These are phyloP conservation scores for Sebastes schlegelii DNA, from an alignment of 2,113 vertebrate species.

Conservation along the genomic window DNA sequence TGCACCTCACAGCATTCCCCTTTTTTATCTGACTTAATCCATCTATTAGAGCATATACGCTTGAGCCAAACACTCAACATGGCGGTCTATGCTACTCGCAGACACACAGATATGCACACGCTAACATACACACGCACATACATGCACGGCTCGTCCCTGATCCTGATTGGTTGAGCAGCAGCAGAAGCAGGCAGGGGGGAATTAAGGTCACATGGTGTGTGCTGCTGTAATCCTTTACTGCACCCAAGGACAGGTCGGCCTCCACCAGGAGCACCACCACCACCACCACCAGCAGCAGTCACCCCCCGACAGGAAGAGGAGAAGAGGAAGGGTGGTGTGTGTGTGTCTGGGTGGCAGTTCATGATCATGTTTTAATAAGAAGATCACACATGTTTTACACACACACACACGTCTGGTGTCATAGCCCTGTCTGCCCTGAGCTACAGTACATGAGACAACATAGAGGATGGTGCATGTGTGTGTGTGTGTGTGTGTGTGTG, in stretches of 20 bases:
- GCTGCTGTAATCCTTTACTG: slow-evolving; percentile 78
- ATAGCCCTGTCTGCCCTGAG: slow-evolving; percentile 1
- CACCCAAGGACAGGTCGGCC: slow-evolving; percentile 74
- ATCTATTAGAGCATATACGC: slow-evolving; percentile 28
- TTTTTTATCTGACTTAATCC: slow-evolving; percentile 58
- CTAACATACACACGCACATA: slow-evolving; percentile 38
- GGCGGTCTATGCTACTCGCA: not conserved
- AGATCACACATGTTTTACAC: slow-evolving; percentile 30
- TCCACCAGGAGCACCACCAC: slow-evolving; percentile 36
- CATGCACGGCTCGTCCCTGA: slow-evolving; percentile 53
- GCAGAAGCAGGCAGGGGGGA: slow-evolving; percentile 67
- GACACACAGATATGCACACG: slow-evolving; percentile 43
- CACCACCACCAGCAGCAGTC: slow-evolving; percentile 36
- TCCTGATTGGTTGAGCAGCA: slow-evolving; percentile 72
- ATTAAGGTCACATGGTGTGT: slow-evolving; percentile 83
- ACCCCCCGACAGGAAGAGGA: slow-evolving; percentile 6
- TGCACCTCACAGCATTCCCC: slow-evolving; percentile 25
- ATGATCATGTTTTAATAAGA: slow-evolving; percentile 45
- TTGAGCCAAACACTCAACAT: slow-evolving; percentile 44
- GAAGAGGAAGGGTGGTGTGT: slow-evolving; percentile 11
- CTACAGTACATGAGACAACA: slow-evolving; percentile 18
- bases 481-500: slow-evolving; percentile 11
- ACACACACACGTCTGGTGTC: not conserved
- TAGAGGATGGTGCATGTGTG: slow-evolving; percentile 3
- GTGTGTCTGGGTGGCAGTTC: slow-evolving; percentile 19